Conservation (phyloP, 2,888 invertebrate species). For the Stegana nigrithorax region DNA sequence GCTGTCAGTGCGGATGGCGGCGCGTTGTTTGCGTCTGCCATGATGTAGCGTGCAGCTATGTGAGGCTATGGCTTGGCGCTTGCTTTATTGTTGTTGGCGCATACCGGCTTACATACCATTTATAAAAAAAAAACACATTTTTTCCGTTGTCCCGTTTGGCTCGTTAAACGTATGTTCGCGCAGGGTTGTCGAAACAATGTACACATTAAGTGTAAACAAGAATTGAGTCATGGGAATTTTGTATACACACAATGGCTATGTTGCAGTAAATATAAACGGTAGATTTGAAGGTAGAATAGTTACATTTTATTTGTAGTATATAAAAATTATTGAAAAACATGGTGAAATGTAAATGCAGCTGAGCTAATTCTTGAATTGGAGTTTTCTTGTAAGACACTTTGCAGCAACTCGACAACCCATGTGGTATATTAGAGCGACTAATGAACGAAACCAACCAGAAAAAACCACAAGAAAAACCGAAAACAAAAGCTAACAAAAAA, state of each 20-base stretch:
- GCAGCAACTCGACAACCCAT: constrained; percentile 26
- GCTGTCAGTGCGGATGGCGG: neutral
- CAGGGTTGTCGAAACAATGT: neutral
- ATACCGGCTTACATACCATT: neutral
- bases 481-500: constrained; percentile 57
- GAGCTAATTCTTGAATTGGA: too few species aligned
- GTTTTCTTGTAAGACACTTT: too few species aligned
- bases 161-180: neutral
- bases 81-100: too few species aligned
- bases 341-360: too few species aligned
- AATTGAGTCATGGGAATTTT: too few species aligned
- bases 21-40: neutral
- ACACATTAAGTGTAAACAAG: too few species aligned
- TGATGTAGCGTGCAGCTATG: neutral
- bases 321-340: too few species aligned
- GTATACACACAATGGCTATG: too few species aligned
- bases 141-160: neutral
- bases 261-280: too few species aligned
- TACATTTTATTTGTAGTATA: too few species aligned
- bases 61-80: neutral
- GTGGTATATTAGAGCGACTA: constrained; percentile 36
- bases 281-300: too few species aligned
- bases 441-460: constrained; percentile 44
- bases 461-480: constrained; percentile 35
- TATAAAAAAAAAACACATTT: neutral